phyloP scores from a whole-genome alignment of 2,888 invertebrate genomes.

The Ferdinandea cuprea region DNA sequence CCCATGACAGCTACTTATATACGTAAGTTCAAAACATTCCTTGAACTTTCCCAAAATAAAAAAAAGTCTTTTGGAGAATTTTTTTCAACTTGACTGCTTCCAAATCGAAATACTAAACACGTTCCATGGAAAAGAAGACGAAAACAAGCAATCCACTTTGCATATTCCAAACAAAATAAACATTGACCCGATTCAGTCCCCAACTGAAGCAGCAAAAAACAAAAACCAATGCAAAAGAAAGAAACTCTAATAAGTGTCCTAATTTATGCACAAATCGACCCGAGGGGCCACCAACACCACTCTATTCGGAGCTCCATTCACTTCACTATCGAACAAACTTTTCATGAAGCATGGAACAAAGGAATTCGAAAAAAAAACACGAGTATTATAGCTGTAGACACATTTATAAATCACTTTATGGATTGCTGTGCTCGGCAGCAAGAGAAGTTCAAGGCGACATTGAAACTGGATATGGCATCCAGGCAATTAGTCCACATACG shows the following conservation, averaged over 20 bases:
- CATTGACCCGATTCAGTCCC: slow-evolving; percentile 66
- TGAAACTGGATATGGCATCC: slow-evolving; percentile 23
- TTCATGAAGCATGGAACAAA: slow-evolving; percentile 15
- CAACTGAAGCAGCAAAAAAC: slow-evolving; percentile 8
- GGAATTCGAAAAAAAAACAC: slow-evolving; percentile 25
- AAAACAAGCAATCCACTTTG: slow-evolving; percentile 42
- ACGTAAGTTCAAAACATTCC: not conserved
- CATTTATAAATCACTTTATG: slow-evolving; percentile 61
- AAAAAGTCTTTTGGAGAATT: not conserved
- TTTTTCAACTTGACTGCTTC: not conserved
- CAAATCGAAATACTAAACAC: slow-evolving; percentile 64
- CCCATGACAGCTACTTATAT: not conserved
- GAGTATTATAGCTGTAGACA: not conserved
- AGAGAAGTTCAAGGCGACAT: slow-evolving; percentile 64
- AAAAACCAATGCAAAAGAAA: slow-evolving; percentile 17
- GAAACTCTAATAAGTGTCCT: slow-evolving; percentile 63
- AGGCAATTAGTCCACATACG: slow-evolving; percentile 63
- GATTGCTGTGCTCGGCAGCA: slow-evolving; percentile 27
- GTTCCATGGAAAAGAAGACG: slow-evolving; percentile 20
- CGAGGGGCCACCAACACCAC: slow-evolving; percentile 22
- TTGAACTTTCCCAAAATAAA: not conserved
- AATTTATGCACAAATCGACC: slow-evolving; percentile 69
- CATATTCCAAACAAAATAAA: slow-evolving; percentile 62
- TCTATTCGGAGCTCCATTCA: not conserved
- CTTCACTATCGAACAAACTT: slow-evolving; percentile 65